Evolutionary conservation across 1,140 invertebrate species (phyloP).

Genomic region (Ctenoplectra terminalis): DNA sequence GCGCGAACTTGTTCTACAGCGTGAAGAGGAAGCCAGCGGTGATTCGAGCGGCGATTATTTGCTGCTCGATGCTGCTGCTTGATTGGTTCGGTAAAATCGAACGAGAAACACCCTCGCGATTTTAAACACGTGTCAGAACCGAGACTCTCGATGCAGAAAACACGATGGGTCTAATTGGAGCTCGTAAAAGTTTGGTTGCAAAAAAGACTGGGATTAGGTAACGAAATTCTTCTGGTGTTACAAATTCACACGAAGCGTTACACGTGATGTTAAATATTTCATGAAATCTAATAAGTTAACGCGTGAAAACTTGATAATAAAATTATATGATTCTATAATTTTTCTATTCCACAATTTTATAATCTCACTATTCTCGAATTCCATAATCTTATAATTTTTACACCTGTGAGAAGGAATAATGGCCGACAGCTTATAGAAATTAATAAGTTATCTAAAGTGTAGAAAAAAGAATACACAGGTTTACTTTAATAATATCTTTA

Average conservation of each 20-base stretch:
- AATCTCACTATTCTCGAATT: too few relatives aligned
- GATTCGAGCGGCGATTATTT: constrained; percentile 13
- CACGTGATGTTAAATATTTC: too few relatives aligned
- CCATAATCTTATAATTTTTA: too few relatives aligned
- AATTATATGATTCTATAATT: too few relatives aligned
- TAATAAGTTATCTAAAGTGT: too few relatives aligned
- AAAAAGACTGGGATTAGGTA: not conserved
- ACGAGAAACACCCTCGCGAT: not conserved
- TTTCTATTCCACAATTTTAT: too few relatives aligned
- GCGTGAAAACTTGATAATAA: too few relatives aligned
- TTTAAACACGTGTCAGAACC: not conserved
- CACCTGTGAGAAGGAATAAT: too few relatives aligned
- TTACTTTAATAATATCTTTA: too few relatives aligned
- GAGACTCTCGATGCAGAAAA: not conserved
- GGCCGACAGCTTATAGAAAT: too few relatives aligned
- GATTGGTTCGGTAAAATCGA: constrained; percentile 3
- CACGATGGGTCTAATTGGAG: constrained; percentile 12
- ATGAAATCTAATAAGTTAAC: too few relatives aligned
- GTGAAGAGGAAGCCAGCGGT: not conserved
- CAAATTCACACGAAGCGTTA: not conserved
- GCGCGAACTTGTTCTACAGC: not conserved
- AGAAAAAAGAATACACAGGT: too few relatives aligned
- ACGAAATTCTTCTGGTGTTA: not conserved
- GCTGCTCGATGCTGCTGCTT: not conserved
- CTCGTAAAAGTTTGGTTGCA: not conserved